Evolutionary conservation across 2,797 vertebrate species (phyloP).

Genomic region (Xenopus petersii): DNA sequence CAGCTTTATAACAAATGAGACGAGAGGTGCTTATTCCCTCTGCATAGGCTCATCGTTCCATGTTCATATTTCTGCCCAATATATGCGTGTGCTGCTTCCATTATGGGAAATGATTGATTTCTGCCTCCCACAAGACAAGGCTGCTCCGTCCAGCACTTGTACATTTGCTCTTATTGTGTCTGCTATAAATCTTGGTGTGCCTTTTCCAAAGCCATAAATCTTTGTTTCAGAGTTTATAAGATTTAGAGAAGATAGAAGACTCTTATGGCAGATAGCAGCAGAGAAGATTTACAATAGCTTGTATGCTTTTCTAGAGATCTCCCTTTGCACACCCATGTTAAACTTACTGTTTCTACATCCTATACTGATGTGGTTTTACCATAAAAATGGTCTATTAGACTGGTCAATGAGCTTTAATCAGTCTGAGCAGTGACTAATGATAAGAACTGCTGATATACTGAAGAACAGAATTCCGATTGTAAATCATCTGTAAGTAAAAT

Average conservation of each 20-base stretch:
- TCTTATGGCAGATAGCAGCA: constrained; percentile 12
- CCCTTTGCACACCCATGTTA: constrained; percentile 15
- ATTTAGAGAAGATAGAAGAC: constrained; percentile 12
- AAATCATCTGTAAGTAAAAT: too few species aligned
- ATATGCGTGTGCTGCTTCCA: background rate
- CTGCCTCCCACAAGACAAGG: constrained; percentile 6
- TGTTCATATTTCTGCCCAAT: background rate
- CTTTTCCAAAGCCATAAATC: constrained; percentile 15
- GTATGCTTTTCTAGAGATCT: background rate
- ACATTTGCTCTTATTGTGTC: constrained; percentile 17
- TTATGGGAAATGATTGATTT: constrained; percentile 21
- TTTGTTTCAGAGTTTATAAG: constrained; percentile 6
- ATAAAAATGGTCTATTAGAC: constrained; percentile 1
- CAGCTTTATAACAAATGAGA: background rate
- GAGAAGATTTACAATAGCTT: constrained; percentile 3
- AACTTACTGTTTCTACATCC: constrained; percentile 5
- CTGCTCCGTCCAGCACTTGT: constrained; percentile 3
- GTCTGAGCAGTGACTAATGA: background rate
- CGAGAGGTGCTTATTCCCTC: background rate
- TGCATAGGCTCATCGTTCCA: background rate
- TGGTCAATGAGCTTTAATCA: constrained; percentile 1
- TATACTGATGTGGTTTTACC: constrained; percentile 14
- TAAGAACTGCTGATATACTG: background rate
- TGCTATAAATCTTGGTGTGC: constrained; percentile 17
- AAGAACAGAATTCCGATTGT: background rate